Evolutionary conservation across 2,113 vertebrate species (phyloP).

Genomic region (Meleagris gallopavo): DNA sequence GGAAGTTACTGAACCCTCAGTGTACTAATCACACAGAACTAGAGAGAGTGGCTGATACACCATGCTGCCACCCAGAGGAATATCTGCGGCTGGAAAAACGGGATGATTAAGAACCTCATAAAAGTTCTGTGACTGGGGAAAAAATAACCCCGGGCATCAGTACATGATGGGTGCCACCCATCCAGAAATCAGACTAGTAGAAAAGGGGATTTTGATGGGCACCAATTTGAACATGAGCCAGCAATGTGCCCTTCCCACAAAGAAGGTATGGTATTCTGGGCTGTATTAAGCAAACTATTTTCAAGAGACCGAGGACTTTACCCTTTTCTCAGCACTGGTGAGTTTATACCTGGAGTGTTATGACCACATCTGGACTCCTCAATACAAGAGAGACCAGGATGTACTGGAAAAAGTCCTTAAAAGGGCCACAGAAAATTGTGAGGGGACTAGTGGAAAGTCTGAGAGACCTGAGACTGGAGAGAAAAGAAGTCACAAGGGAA

Average conservation of each 20-base stretch:
- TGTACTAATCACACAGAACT: not conserved
- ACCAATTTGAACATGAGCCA: not conserved
- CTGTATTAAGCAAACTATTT: not conserved
- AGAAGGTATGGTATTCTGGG: not conserved
- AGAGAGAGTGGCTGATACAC: not conserved
- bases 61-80: not conserved
- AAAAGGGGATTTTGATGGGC: not conserved
- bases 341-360: not conserved
- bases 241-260: not conserved
- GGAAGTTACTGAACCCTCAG: not conserved
- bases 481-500: not conserved
- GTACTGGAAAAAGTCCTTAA: not conserved
- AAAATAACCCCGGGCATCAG: not conserved
- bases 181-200: not conserved
- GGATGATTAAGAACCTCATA: not conserved
- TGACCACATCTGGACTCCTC: not conserved
- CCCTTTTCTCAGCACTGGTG: not conserved
- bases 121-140: fast-evolving
- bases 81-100: not conserved
- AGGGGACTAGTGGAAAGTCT: not conserved
- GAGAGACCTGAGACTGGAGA: not conserved
- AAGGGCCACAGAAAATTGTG: not conserved
- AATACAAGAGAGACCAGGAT: not conserved
- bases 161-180: not conserved
- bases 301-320: not conserved